phyloP scores from a whole-genome alignment of 2,113 vertebrate species.

The Epinephelus lanceolatus region DNA sequence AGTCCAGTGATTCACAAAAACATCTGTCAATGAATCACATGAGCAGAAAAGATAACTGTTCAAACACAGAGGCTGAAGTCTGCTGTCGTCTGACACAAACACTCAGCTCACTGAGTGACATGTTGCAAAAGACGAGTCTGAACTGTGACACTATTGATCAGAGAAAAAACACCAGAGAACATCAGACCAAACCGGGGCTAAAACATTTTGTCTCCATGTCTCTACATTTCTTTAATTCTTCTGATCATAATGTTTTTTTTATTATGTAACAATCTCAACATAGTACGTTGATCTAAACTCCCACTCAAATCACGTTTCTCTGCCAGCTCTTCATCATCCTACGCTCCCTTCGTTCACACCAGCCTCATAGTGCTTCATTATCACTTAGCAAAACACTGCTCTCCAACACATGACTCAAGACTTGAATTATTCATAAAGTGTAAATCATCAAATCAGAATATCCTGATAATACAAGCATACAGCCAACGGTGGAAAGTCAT shows the following conservation, averaged over 20 bases:
- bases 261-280: background rate
- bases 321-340: constrained; percentile 24
- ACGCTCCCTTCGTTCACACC: constrained; percentile 7
- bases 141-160: too few relatives aligned
- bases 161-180: too few relatives aligned
- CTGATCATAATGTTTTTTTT: background rate
- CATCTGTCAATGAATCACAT: too few relatives aligned
- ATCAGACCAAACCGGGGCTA: too few relatives aligned
- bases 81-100: too few relatives aligned
- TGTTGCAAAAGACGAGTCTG: too few relatives aligned
- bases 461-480: too few relatives aligned
- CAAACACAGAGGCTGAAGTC: too few relatives aligned
- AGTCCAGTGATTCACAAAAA: too few relatives aligned
- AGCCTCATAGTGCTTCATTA: background rate
- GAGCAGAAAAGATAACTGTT: too few relatives aligned
- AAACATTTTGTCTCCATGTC: background rate
- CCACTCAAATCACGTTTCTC: constrained; percentile 9
- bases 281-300: background rate
- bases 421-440: background rate
- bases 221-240: background rate
- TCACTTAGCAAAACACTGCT: background rate
- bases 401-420: constrained; percentile 14
- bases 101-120: too few relatives aligned
- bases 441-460: background rate
- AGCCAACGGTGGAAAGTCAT: too few relatives aligned